These are phyloP conservation scores for Conus ventricosus DNA, from an alignment of 1,140 invertebrate species.

Conservation along the genomic window DNA sequence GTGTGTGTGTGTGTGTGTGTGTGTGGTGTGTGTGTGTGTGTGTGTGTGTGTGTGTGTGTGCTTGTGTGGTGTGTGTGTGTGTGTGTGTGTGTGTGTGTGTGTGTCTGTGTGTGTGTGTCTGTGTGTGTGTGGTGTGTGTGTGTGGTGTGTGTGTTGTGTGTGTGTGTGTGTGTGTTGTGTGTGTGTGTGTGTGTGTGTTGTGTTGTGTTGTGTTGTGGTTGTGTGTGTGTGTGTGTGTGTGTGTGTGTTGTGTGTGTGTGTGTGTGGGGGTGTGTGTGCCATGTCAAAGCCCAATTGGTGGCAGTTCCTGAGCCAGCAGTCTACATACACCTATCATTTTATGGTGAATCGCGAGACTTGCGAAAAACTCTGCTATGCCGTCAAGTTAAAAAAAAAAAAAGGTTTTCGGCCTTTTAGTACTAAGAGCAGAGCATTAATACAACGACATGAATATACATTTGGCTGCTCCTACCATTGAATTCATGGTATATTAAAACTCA, in stretches of 20 bases:
- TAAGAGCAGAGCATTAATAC: not conserved
- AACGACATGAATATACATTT: not conserved
- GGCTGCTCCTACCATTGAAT: not conserved
- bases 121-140: no score
- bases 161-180: not conserved
- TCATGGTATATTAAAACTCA: not conserved
- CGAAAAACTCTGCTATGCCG: not conserved
- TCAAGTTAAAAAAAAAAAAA: not conserved
- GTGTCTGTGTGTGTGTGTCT: no score
- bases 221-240: no score
- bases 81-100: conserved; percentile 6
- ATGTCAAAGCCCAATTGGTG: not conserved
- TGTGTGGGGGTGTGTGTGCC: no score
- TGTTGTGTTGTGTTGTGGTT: no score
- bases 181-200: not conserved
- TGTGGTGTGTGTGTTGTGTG: no score
- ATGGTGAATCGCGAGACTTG: not conserved
- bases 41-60: no score
- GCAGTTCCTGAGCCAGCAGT: not conserved
- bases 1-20: no score
- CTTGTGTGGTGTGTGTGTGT: not conserved
- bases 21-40: no score
- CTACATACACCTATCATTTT: not conserved
- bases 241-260: no score
- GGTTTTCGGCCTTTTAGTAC: not conserved